These are phyloP conservation scores for Tipula helvola DNA, from an alignment of 2,888 invertebrate species.

Conservation along the genomic window DNA sequence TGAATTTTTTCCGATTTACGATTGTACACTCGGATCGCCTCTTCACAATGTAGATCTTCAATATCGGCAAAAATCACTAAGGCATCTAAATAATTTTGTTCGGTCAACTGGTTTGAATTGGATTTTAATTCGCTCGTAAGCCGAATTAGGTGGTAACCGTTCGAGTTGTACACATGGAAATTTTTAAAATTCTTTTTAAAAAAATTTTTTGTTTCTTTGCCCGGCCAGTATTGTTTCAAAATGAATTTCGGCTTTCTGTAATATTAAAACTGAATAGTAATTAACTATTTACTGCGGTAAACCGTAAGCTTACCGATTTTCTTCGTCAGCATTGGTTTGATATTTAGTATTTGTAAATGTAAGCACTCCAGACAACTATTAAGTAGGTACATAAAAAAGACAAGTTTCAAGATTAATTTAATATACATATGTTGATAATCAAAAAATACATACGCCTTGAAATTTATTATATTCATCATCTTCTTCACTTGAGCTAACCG, in stretches of 20 bases:
- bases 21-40: neutral
- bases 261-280: neutral
- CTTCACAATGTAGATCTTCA: neutral
- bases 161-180: neutral
- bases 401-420: too few species aligned
- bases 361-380: too few species aligned
- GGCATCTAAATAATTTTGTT: neutral
- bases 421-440: too few species aligned
- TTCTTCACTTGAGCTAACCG: too few species aligned
- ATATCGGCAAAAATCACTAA: neutral
- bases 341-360: too few species aligned
- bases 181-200: neutral
- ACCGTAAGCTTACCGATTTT: too few species aligned
- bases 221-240: neutral
- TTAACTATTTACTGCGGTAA: too few species aligned
- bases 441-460: too few species aligned
- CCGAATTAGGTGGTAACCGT: neutral
- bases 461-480: too few species aligned
- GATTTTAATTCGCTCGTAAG: neutral
- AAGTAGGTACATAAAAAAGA: too few species aligned
- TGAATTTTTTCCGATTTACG: neutral
- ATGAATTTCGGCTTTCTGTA: neutral
- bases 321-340: too few species aligned
- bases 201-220: neutral
- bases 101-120: neutral